These are phyloP conservation scores for Gonioctena quinquepunctata DNA, from an alignment of 1,140 invertebrate genomes.

Conservation along the genomic window DNA sequence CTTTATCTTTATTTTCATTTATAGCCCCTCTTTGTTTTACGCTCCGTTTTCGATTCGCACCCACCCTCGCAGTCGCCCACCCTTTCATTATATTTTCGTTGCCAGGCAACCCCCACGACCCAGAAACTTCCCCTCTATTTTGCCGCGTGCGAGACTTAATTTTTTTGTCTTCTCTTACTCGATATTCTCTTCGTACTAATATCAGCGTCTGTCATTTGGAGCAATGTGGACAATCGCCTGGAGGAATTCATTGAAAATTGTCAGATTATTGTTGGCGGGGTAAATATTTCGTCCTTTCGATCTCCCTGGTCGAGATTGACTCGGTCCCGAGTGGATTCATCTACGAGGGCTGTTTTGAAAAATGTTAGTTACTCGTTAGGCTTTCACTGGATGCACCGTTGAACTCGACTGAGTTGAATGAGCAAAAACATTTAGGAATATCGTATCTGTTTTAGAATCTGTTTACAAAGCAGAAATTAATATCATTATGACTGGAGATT, in stretches of 20 bases:
- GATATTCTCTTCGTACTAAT: background rate
- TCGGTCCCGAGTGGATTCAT: no score
- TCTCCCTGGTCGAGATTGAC: no score
- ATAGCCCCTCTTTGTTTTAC: constrained; percentile 10
- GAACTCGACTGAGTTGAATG: no score
- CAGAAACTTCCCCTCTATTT: constrained; percentile 33
- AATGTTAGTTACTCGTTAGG: no score
- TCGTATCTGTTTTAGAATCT: no score
- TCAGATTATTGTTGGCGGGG: background rate
- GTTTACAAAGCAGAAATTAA: no score
- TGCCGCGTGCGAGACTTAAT: constrained; percentile 13
- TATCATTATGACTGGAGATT: no score
- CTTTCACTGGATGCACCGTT: no score
- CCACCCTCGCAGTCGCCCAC: constrained; percentile 13
- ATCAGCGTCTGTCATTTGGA: background rate
- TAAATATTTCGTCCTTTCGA: no score
- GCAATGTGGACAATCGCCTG: background rate
- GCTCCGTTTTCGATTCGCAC: constrained; percentile 1
- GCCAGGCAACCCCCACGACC: constrained; percentile 43
- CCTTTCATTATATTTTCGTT: constrained; percentile 38
- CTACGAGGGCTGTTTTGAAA: no score
- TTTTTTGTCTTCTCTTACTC: background rate
- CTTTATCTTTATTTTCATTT: constrained; percentile 7
- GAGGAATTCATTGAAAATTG: background rate
- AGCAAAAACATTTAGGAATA: no score